These are phyloP conservation scores for Calonectris borealis DNA, from an alignment of 2,113 vertebrate species.

Conservation along the genomic window DNA sequence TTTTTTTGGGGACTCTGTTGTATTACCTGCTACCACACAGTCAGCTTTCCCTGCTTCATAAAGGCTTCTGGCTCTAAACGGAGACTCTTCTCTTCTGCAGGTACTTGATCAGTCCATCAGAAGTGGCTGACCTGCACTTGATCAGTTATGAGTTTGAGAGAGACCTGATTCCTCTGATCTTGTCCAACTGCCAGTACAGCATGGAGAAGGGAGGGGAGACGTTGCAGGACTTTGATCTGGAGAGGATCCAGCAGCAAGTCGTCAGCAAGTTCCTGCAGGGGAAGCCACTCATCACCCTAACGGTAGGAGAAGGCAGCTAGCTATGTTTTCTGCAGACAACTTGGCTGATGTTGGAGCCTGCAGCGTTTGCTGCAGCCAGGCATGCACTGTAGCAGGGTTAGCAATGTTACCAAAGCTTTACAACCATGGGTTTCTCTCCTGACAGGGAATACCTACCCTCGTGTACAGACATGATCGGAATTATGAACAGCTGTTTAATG, in stretches of 20 bases:
- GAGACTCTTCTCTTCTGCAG: constrained; percentile 58
- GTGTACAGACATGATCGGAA: constrained; percentile 87
- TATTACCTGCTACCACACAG: not conserved
- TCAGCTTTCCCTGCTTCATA: not conserved
- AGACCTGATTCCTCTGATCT: constrained; percentile 87
- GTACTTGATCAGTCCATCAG: constrained; percentile 83
- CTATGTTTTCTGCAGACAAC: not conserved
- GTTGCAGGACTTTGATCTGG: constrained; percentile 84
- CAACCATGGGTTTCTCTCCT: not conserved
- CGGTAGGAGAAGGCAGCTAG: constrained; percentile 64
- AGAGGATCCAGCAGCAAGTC: constrained; percentile 90
- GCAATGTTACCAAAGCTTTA: not conserved
- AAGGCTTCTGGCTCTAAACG: not conserved
- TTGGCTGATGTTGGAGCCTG: not conserved
- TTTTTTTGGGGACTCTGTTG: not conserved
- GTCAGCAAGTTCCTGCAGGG: constrained; percentile 86
- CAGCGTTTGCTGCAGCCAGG: not conserved
- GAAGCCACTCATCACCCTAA: constrained; percentile 84
- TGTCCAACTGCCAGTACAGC: constrained; percentile 93
- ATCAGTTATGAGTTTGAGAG: constrained; percentile 88
- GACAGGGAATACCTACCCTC: constrained; percentile 90
- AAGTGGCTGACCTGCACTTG: constrained; percentile 89
- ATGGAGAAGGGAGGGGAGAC: constrained; percentile 86
- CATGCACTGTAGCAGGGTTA: not conserved
- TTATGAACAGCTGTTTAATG: constrained; percentile 85